phyloP scores from a whole-genome alignment of 2,113 vertebrate genomes.

The Cricetomys ansorgei region DNA sequence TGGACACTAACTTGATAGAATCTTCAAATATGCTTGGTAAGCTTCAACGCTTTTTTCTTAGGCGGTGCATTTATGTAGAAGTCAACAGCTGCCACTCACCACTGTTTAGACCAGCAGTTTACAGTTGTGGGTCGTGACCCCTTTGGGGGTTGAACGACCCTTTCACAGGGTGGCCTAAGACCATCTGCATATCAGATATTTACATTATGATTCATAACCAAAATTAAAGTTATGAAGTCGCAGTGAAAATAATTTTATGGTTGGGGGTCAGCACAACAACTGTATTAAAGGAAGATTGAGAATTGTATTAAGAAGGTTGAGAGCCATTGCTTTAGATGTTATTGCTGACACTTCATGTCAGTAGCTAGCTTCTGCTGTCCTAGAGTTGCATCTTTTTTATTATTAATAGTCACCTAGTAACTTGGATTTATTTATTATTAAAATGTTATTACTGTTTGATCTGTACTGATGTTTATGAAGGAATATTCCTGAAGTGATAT shows the following conservation, averaged over 20 bases:
- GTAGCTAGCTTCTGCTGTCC: background rate
- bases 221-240: no score
- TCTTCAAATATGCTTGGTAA: constrained; percentile 98
- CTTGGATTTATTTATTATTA: constrained; percentile 10
- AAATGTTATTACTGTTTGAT: constrained; percentile 29
- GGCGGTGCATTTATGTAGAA: constrained; percentile 19
- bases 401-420: background rate
- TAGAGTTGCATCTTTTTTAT: background rate
- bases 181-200: no score
- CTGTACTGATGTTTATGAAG: constrained; percentile 48
- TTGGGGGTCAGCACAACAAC: no score
- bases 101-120: no score
- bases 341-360: background rate
- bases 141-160: no score
- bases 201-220: no score
- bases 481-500: constrained; percentile 22
- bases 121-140: no score
- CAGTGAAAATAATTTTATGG: no score
- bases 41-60: background rate
- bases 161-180: no score
- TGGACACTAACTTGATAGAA: constrained; percentile 97
- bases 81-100: background rate
- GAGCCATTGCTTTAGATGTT: no score
- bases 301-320: no score
- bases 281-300: no score